phyloP scores from a whole-genome alignment of 1,140 invertebrate genomes.

The Nebria ingens region DNA sequence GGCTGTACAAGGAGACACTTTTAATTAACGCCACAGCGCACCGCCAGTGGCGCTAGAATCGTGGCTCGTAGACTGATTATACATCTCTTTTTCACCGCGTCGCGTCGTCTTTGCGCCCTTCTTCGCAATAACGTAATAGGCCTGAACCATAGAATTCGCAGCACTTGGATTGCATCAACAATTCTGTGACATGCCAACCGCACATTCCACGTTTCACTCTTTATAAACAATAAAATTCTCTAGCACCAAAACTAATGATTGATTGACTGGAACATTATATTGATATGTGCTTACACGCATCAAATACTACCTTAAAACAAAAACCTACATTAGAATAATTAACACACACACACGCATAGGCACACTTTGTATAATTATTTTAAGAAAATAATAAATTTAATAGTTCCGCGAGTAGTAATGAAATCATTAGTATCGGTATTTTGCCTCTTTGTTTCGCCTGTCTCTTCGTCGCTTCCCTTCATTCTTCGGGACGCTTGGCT shows the following conservation, averaged over 20 bases:
- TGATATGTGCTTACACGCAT: no score
- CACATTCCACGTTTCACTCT: no score
- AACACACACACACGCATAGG: no score
- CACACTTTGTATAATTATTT: no score
- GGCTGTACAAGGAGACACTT: background rate
- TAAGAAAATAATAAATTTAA: no score
- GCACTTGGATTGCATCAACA: background rate
- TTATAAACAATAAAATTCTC: no score
- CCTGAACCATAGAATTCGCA: background rate
- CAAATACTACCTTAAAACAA: no score
- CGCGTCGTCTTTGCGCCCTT: background rate
- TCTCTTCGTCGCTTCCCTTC: background rate
- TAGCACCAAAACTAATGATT: no score
- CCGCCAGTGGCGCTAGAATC: constrained; percentile 2
- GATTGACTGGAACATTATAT: no score
- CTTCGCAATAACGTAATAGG: background rate
- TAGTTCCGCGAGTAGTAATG: no score
- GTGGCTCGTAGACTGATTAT: constrained; percentile 8
- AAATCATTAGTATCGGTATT: background rate
- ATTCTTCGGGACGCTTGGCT: background rate
- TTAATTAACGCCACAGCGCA: constrained; percentile 4
- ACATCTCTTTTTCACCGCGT: background rate
- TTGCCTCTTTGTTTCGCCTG: background rate
- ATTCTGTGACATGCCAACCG: no score
- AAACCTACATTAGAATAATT: no score